Evolutionary conservation across 1,140 invertebrate genomes (phyloP), one percentile per base, ranked within the genome.

Genomic region (Leptopilina clavipes): DNA sequence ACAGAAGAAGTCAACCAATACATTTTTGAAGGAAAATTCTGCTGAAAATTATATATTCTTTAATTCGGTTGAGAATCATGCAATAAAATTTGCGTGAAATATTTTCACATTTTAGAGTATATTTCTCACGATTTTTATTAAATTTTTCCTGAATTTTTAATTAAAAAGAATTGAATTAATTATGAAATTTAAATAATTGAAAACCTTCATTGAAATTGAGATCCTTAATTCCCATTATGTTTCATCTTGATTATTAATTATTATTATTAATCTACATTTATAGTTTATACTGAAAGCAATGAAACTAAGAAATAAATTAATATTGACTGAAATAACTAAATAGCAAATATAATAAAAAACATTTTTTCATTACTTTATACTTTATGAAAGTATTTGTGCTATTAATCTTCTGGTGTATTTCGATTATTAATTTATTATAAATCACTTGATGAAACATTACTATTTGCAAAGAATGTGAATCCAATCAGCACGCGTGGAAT

Each of bases 381-480:
- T 31, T 31, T 31, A 31, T 5, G 5, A 31, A 31, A 31, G 5
- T 52, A 52, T 52, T 52, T 52, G 17, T 52, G 6, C 48, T 52
- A n/a, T 52, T 52, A 52, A 52, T 52, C 48, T 17, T 52, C n/a
- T 17, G 48, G 5, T 31, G 25, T 5, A 14, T 17, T n/a, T 52
- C 14, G 48, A 65, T 9, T 37, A 31, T 65, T 31, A n/a, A 65
- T 65, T 31, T 31, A 65, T 65, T 31, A 65, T 22, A 65, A 65
- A 65, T 65, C 10, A 22, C 25, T 65, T 3, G 59, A n/a, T 14
- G 59, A 65, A 65, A 65, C 12, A n/a, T 65, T 31, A 6, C 5
- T 40, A 40, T 40, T 3, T 8, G 11, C 25, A 12, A 25, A 22
- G 59, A 37, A 65, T 31, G 59, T 37, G 19, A 22, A 65, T 25